These are phyloP conservation scores for Chunga burmeisteri DNA, from an alignment of 2,113 vertebrate genomes.

Conservation along the genomic window DNA sequence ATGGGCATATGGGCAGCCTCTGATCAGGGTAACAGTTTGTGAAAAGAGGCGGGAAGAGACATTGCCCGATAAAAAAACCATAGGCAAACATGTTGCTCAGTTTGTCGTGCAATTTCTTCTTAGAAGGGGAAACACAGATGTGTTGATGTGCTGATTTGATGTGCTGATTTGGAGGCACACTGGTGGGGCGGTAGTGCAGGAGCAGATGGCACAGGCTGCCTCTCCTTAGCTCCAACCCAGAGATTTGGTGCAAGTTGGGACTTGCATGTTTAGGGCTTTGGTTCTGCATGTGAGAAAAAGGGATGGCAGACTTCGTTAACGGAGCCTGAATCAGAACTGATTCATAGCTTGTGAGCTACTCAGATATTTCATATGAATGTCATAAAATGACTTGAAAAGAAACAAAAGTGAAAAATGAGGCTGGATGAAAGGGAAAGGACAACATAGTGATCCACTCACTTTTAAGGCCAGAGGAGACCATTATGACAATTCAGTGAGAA, in stretches of 20 bases:
- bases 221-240: neutral
- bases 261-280: neutral
- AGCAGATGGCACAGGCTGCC: neutral
- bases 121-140: neutral
- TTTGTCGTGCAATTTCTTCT: neutral
- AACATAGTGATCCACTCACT: neutral
- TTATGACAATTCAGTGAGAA: neutral
- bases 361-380: neutral
- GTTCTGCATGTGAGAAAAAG: neutral
- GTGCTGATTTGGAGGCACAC: neutral
- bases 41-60: neutral
- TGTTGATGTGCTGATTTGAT: too few species aligned
- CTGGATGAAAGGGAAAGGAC: neutral
- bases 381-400: conserved; percentile 11
- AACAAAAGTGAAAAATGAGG: neutral
- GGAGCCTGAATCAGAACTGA: conserved; percentile 21
- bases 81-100: neutral
- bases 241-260: neutral
- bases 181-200: neutral
- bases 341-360: conserved; percentile 20
- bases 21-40: neutral
- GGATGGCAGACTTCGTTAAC: neutral
- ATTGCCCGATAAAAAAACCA: neutral
- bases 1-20: neutral
- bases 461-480: neutral